A percentile compares a stretch with the other conserved stretches of the same genome.
These are phyloP conservation scores for Marisa cornuarietis DNA, from an alignment of 1,140 invertebrate species.

Conservation along the genomic window DNA sequence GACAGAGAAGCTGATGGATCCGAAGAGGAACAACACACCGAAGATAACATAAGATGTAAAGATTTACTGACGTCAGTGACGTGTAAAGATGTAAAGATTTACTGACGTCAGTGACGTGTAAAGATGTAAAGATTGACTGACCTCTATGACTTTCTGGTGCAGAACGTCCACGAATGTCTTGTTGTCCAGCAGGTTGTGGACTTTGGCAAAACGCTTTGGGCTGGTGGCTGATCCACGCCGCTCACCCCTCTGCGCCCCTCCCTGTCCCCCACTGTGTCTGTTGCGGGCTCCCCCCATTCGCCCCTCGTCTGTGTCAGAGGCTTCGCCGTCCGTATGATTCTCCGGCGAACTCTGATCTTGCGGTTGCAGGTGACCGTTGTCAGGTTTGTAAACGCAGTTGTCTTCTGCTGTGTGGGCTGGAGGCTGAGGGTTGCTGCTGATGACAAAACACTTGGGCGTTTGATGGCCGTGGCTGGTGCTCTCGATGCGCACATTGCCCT, in stretches of 20 bases:
- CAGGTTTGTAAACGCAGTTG: not conserved
- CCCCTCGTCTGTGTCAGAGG: constrained; percentile 20
- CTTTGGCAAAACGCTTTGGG: constrained; percentile 52
- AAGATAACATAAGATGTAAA: too few species aligned
- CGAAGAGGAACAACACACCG: too few species aligned
- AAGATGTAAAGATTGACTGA: constrained; percentile 27
- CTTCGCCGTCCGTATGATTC: not conserved
- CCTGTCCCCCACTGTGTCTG: constrained; percentile 24
- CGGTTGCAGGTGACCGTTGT: not conserved
- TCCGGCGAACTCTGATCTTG: constrained; percentile 15
- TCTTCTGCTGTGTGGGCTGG: not conserved
- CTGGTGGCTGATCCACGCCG: constrained; percentile 33
- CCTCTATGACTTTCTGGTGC: constrained; percentile 51
- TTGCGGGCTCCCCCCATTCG: constrained; percentile 20
- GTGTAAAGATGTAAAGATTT: too few species aligned
- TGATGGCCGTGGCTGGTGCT: constrained; percentile 23
- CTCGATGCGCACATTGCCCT: constrained; percentile 36
- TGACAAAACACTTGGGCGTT: constrained; percentile 26
- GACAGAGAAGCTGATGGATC: too few species aligned
- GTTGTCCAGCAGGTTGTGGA: constrained; percentile 49
- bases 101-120: too few species aligned
- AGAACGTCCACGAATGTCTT: constrained; percentile 49
- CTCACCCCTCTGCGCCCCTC: constrained; percentile 21
- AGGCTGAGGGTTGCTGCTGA: constrained; percentile 8
- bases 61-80: too few species aligned